These are phyloP conservation scores for Cheiracanthium punctorium DNA, from an alignment of 2,888 invertebrate genomes.

Conservation along the genomic window DNA sequence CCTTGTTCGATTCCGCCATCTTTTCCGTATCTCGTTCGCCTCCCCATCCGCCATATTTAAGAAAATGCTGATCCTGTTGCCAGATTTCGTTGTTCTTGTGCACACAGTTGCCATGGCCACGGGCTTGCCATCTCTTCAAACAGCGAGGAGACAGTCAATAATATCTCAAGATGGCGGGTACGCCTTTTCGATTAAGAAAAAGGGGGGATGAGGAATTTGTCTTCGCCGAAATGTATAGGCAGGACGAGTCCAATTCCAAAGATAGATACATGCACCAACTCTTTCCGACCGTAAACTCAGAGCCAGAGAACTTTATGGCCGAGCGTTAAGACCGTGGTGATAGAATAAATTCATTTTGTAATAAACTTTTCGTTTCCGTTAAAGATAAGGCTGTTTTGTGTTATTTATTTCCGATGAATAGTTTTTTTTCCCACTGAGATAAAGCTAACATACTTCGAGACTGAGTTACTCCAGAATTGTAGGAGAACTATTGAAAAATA, in stretches of 20 bases:
- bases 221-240: not conserved
- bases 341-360: conserved; percentile 15
- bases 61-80: conserved; percentile 54
- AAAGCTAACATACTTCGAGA: not conserved
- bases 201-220: conserved; percentile 1
- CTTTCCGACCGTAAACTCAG: conserved; percentile 7
- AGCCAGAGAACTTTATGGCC: conserved; percentile 3
- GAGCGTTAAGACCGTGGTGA: not conserved
- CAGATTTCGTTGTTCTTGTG: conserved; percentile 66
- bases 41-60: conserved; percentile 68
- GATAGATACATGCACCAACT: conserved; percentile 1
- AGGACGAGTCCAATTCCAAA: not conserved
- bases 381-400: not conserved
- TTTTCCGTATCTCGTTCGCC: conserved; percentile 51
- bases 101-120: conserved; percentile 44
- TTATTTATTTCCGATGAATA: not conserved
- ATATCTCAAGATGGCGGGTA: conserved; percentile 68
- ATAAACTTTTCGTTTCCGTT: conserved; percentile 15
- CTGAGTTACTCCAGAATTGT: not conserved
- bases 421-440: not conserved
- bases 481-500: not conserved
- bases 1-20: conserved; percentile 15
- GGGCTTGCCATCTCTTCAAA: conserved; percentile 59
- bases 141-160: conserved; percentile 67
- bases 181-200: conserved; percentile 44